These are phyloP conservation scores for Gymnogyps californianus DNA, from an alignment of 2,113 vertebrate genomes.

Conservation along the genomic window DNA sequence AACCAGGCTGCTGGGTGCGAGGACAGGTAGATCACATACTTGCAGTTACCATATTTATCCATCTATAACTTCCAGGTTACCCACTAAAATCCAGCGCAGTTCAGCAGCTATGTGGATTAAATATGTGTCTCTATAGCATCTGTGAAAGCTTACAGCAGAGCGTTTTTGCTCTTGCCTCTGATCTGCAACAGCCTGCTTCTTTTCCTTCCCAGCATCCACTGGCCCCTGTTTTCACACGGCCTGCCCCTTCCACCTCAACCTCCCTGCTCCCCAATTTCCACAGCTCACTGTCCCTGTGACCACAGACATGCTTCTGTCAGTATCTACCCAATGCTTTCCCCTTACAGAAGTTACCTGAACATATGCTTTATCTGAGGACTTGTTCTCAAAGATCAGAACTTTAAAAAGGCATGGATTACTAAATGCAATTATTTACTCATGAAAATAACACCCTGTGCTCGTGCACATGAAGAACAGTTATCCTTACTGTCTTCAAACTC, in stretches of 20 bases:
- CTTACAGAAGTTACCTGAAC: background rate
- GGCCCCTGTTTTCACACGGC: background rate
- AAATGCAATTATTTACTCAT: background rate
- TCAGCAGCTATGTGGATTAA: background rate
- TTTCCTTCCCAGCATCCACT: background rate
- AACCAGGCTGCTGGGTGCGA: background rate
- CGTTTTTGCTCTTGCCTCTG: background rate
- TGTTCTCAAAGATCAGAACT: background rate
- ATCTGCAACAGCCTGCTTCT: background rate
- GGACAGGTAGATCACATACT: background rate
- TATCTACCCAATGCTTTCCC: background rate
- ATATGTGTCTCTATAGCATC: background rate
- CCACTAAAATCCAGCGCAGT: background rate
- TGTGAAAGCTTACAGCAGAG: background rate
- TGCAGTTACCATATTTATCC: background rate
- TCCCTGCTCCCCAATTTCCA: background rate
- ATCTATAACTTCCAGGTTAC: background rate
- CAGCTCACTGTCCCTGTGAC: rapidly evolving
- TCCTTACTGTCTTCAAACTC: background rate
- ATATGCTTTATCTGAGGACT: background rate
- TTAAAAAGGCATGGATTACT: background rate
- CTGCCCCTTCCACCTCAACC: too few relatives aligned
- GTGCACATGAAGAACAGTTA: background rate
- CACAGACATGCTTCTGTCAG: background rate
- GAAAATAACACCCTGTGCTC: background rate